phyloP scores from a whole-genome alignment of 1,140 invertebrate species.

The Macrosteles quadrilineatus region DNA sequence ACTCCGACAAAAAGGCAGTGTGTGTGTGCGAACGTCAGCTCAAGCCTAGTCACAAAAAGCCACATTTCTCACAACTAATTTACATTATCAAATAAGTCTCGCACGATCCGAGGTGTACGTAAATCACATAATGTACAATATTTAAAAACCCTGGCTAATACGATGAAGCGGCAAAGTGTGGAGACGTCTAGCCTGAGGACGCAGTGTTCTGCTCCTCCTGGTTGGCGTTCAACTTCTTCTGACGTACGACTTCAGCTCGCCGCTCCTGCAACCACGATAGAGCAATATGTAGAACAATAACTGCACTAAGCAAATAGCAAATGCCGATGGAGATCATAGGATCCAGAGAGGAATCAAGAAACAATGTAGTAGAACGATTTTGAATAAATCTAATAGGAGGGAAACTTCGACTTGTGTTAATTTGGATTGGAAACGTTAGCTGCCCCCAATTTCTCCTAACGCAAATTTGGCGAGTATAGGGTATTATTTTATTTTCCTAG shows the following conservation, averaged over 20 bases:
- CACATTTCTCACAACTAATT: not conserved
- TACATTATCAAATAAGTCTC: not conserved
- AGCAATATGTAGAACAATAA: too few relatives aligned
- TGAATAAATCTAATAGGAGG: too few relatives aligned
- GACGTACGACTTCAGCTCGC: constrained; percentile 79
- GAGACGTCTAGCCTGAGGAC: constrained; percentile 58
- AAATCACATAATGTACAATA: constrained; percentile 18
- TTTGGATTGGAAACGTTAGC: too few relatives aligned
- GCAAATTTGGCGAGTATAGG: too few relatives aligned
- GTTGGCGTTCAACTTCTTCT: constrained; percentile 63
- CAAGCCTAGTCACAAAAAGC: constrained; percentile 3
- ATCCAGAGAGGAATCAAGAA: too few relatives aligned
- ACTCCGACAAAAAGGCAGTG: constrained; percentile 15
- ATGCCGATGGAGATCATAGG: too few relatives aligned
- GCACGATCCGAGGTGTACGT: not conserved
- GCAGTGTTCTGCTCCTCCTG: constrained; percentile 50
- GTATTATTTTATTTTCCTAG: too few relatives aligned
- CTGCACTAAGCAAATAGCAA: too few relatives aligned
- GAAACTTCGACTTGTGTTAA: too few relatives aligned
- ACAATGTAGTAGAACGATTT: too few relatives aligned
- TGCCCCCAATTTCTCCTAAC: too few relatives aligned
- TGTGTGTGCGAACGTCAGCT: constrained; percentile 1
- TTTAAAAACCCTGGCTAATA: constrained; percentile 20
- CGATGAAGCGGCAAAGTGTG: not conserved
- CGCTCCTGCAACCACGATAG: constrained; percentile 75